Percentiles rank a stretch among this genome's conserved stretches.
These are phyloP conservation scores for Pelodiscus sinensis DNA, from an alignment of 2,113 vertebrate genomes.

Conservation along the genomic window DNA sequence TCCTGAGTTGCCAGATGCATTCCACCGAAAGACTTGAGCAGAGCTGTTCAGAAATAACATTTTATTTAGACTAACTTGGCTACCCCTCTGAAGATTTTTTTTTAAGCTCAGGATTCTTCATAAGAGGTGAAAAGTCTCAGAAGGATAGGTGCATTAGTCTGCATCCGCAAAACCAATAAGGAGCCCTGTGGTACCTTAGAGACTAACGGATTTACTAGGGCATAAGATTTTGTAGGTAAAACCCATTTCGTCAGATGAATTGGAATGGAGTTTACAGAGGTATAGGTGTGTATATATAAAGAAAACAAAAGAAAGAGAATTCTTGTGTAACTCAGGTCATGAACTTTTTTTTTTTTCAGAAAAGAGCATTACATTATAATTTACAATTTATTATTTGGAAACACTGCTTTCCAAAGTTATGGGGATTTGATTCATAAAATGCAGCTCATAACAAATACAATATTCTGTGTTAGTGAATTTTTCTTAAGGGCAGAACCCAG, in stretches of 20 bases:
- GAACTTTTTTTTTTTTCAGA: neutral
- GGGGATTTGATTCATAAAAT: neutral
- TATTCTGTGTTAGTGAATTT: neutral
- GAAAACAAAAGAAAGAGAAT: too few species aligned
- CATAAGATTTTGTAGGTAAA: too few species aligned
- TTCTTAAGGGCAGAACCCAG: neutral
- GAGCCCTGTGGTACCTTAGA: too few species aligned
- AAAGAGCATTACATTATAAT: slow-evolving; percentile 12
- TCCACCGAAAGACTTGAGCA: slow-evolving; percentile 3
- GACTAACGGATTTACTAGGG: too few species aligned
- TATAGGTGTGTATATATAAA: too few species aligned
- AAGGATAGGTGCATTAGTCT: too few species aligned
- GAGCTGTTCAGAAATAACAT: slow-evolving; percentile 10
- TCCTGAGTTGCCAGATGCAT: neutral
- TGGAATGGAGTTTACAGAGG: too few species aligned
- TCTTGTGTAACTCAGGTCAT: too few species aligned
- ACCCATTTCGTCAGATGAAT: too few species aligned
- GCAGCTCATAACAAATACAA: neutral
- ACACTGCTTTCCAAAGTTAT: neutral
- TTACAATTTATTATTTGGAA: slow-evolving; percentile 4
- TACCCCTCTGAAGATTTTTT: neutral
- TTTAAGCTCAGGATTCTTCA: slow-evolving; percentile 29
- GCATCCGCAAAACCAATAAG: too few species aligned
- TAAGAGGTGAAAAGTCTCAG: neutral
- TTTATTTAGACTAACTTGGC: slow-evolving; percentile 21